These are phyloP conservation scores for Anguilla megastoma DNA, from an alignment of 2,797 vertebrate species.

Conservation along the genomic window DNA sequence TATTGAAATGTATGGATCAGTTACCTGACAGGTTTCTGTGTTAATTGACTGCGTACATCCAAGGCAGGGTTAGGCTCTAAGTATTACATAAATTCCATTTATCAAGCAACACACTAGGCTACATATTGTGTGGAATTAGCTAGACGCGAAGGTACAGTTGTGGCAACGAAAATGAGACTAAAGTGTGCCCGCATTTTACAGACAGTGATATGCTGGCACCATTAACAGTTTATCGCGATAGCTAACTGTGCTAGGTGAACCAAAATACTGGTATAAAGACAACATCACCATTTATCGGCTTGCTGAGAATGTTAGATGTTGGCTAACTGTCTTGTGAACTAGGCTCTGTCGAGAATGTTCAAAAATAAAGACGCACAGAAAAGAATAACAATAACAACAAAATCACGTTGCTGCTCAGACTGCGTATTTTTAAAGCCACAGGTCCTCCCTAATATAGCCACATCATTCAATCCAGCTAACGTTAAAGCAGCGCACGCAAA, in stretches of 20 bases:
- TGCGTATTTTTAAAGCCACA: not conserved
- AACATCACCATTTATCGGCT: not conserved
- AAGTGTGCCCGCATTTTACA: not conserved
- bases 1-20: not conserved
- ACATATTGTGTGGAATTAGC: not conserved
- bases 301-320: not conserved
- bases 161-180: not conserved
- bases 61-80: not conserved
- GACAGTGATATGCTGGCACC: not conserved
- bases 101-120: not conserved
- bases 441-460: not conserved
- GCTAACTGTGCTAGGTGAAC: not conserved
- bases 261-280: too few species aligned
- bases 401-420: not conserved
- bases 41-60: not conserved
- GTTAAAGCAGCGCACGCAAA: not conserved
- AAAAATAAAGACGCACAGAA: not conserved
- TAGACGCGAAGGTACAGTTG: not conserved
- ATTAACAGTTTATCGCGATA: not conserved
- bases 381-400: not conserved
- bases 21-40: not conserved
- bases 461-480: not conserved
- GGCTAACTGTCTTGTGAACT: not conserved
- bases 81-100: not conserved
- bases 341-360: not conserved